Conservation (phyloP, 1,140 invertebrate genomes). For the Neodiprion lecontei region DNA sequence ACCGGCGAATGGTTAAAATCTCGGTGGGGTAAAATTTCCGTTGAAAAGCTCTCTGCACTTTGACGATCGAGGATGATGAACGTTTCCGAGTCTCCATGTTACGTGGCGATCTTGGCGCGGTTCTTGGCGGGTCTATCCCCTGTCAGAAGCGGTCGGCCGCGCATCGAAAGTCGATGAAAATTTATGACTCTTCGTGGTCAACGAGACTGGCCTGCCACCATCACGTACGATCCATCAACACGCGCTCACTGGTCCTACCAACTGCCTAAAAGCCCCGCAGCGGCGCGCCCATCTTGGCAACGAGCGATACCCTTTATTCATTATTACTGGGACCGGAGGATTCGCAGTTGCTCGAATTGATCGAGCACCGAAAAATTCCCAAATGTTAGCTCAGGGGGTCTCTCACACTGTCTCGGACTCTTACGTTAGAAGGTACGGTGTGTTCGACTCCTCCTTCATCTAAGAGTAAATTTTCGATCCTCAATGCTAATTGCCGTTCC, state of each 20-base stretch:
- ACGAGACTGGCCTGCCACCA: not conserved
- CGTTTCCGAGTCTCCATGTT: not conserved
- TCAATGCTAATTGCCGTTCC: too few species aligned
- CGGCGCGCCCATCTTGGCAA: too few species aligned
- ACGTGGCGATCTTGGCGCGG: not conserved
- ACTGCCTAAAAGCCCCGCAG: not conserved
- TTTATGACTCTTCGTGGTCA: not conserved
- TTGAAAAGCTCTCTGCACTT: not conserved
- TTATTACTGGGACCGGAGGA: too few species aligned
- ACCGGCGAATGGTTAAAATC: not conserved
- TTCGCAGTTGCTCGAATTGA: too few species aligned
- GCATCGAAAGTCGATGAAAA: constrained; percentile 7
- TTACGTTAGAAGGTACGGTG: too few species aligned
- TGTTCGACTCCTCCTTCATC: too few species aligned
- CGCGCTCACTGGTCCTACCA: not conserved
- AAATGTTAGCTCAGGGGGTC: too few species aligned
- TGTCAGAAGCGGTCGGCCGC: not conserved
- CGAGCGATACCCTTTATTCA: too few species aligned
- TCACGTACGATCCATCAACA: constrained; percentile 5
- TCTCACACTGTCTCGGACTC: too few species aligned
- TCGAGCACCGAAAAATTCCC: too few species aligned
- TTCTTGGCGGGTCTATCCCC: constrained; percentile 1
- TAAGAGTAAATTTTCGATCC: too few species aligned
- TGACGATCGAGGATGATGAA: not conserved
- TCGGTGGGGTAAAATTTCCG: not conserved